These are phyloP conservation scores for Rhinoderma darwinii DNA, from an alignment of 2,113 vertebrate genomes.

Conservation along the genomic window DNA sequence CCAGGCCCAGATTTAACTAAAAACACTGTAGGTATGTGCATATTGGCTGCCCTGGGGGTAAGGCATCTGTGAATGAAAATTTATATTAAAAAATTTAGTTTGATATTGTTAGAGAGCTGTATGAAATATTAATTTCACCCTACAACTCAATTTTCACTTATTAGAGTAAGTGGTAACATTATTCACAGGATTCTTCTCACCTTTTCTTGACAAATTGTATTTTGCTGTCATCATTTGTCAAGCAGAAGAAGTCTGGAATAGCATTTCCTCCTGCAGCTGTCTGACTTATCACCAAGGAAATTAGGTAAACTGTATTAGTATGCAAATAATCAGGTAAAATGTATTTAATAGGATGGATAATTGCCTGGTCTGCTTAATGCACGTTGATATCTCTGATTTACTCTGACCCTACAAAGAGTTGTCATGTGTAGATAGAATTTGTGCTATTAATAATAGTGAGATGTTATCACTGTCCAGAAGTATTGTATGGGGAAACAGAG, in stretches of 20 bases:
- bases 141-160: not conserved
- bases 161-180: not conserved
- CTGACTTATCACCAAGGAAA: conserved; percentile 8
- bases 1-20: no score
- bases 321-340: not conserved
- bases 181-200: not conserved
- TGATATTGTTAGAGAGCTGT: not conserved
- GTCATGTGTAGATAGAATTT: not conserved
- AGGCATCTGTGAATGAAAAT: no score
- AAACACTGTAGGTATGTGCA: no score
- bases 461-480: not conserved
- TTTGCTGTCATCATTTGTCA: not conserved
- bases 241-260: not conserved
- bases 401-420: not conserved
- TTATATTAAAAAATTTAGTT: no score
- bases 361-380: not conserved
- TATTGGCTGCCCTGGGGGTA: no score
- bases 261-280: not conserved
- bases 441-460: not conserved
- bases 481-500: no score
- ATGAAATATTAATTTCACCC: not conserved
- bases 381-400: not conserved
- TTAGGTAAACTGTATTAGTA: not conserved
- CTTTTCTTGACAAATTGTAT: not conserved
- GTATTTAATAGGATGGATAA: not conserved